phyloP scores from a whole-genome alignment of 30 jellyfish, hydroid and myxozoan genomes.

The Aurelia aurita region DNA sequence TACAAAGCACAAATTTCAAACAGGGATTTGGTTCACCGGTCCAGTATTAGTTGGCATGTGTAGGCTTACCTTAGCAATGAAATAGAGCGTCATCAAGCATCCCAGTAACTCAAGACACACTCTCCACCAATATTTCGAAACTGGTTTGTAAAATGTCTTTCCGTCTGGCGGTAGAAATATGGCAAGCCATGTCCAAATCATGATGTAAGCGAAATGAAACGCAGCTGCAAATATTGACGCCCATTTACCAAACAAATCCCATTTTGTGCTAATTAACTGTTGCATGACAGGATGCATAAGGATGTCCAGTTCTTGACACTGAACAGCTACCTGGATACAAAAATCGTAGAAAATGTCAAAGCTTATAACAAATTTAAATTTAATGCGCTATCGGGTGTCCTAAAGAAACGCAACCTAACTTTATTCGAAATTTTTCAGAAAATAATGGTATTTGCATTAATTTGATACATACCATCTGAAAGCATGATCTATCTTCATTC shows the following conservation, averaged over 20 bases:
- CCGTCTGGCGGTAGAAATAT: slow-evolving; percentile 87
- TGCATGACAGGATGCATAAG: slow-evolving; percentile 98
- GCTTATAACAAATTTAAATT: too few species aligned
- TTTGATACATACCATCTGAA: too few species aligned
- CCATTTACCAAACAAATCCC: slow-evolving; percentile 90
- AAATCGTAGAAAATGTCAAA: background rate
- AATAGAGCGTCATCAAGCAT: slow-evolving; percentile 82
- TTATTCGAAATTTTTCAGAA: too few species aligned
- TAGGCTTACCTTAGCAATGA: slow-evolving; percentile 75
- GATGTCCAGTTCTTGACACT: slow-evolving; percentile 81
- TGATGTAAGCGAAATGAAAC: slow-evolving; percentile 74
- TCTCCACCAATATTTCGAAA: slow-evolving; percentile 83
- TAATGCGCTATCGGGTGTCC: too few species aligned
- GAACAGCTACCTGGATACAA: slow-evolving; percentile 85
- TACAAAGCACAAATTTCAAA: too few species aligned
- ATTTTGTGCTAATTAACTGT: slow-evolving; percentile 75
- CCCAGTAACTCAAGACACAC: slow-evolving; percentile 84
- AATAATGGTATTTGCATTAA: too few species aligned
- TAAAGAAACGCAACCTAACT: too few species aligned
- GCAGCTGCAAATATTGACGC: slow-evolving; percentile 75
- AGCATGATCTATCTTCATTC: too few species aligned
- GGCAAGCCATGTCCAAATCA: slow-evolving; percentile 96
- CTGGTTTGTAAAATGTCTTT: slow-evolving; percentile 58
- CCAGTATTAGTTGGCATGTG: too few species aligned
- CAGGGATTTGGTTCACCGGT: too few species aligned